Evolutionary conservation across 2,888 invertebrate species (phyloP), one percentile per base, ranked within the genome.

Genomic region (Xylocampa areola): DNA sequence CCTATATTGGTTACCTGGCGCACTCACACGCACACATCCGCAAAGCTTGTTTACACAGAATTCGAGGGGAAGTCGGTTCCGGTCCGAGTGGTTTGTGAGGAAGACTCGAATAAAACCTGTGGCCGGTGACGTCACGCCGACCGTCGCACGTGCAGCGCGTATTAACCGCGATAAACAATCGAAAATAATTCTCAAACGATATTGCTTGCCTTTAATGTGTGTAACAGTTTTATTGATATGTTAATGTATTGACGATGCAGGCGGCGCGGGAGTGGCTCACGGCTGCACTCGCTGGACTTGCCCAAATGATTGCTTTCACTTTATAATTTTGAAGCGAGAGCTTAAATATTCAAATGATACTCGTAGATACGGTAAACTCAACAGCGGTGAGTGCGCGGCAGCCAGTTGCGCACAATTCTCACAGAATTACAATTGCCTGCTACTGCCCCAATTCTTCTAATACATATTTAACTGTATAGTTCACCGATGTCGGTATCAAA

Each of bases 241-340:
- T 30, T 43, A 21, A 16, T 16, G 45, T 35, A 25, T 17, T 23
- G 19, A 13, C 3, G n/a, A 11, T n/a, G n/a, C n/a, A n/a, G n/a
- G n/a, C n/a, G n/a, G 3, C n/a, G 27, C 40, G 10, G 27, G n/a
- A 3, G n/a, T 1, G 29, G 43, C 17, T 3, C 7, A 8, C 6
- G 32, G 44, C 8, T 25, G 25, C 21, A 21, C 11, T 37, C 36
- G 32, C n/a, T 30, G 32, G 45, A 25, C 30, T 17, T 47, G 25
- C 33, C 14, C 30, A 60, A 60, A 44, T 35, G 39, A 39, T 33
- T 30, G 47, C 68, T 71, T 69, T 69, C 57, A 71, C 68, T 71
- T 66, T 33, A 49, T 45, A 25, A 54, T 54, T 53, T 41, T 29
- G 21, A 8, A 16, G 29, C 23, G 40, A 45, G 48, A 55, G 55